Evolutionary conservation across 2,113 vertebrate species (phyloP).

Genomic region (Cryptotis parvus): DNA sequence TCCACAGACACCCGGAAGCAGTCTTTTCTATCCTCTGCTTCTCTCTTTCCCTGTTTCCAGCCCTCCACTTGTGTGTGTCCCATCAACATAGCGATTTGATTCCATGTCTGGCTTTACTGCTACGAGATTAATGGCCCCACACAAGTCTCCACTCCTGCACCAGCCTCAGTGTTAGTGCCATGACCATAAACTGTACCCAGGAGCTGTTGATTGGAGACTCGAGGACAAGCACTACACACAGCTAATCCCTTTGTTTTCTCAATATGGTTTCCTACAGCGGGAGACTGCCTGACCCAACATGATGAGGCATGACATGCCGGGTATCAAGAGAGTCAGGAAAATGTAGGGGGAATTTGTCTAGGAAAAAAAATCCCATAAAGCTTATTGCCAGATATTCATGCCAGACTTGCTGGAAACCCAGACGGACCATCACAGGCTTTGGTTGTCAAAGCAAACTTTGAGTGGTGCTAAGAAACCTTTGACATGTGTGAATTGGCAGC

Average conservation of each 20-base stretch:
- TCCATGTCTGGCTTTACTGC: background rate
- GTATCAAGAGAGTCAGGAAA: slow-evolving; percentile 52
- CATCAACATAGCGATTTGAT: background rate
- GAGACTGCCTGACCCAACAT: slow-evolving; percentile 34
- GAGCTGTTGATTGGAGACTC: slow-evolving; percentile 11
- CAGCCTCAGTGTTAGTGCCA: background rate
- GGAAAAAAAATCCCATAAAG: background rate
- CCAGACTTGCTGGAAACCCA: slow-evolving; percentile 48
- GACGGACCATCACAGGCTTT: slow-evolving; percentile 39
- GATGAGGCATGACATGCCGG: slow-evolving; percentile 49
- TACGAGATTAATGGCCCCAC: background rate
- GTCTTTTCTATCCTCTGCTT: slow-evolving; percentile 14
- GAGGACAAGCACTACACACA: slow-evolving; percentile 19
- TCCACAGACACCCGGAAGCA: background rate
- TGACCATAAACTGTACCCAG: background rate
- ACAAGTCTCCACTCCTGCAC: background rate
- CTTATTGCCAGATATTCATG: slow-evolving; percentile 59
- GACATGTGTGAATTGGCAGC: slow-evolving; percentile 47
- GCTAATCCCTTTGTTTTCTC: slow-evolving; percentile 33
- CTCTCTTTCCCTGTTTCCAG: background rate
- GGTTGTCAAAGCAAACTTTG: slow-evolving; percentile 74
- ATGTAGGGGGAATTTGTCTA: slow-evolving; percentile 49
- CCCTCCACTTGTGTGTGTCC: background rate
- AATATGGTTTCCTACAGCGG: slow-evolving; percentile 35
- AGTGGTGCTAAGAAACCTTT: slow-evolving; percentile 54